Conservation (phyloP, 2,888 invertebrate genomes). For the Crematogaster levior region DNA sequence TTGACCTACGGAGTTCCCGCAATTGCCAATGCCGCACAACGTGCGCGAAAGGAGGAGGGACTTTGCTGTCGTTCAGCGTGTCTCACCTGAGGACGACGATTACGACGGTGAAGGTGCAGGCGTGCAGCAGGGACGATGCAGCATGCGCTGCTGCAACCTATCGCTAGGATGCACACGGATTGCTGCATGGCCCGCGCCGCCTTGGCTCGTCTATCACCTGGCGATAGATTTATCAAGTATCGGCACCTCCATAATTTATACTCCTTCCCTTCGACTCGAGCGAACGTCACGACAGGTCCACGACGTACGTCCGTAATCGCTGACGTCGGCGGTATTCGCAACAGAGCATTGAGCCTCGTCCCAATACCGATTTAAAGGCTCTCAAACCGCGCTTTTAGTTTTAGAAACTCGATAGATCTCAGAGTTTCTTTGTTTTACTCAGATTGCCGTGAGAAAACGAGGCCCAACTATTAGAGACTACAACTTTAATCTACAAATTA, state of each 20-base stretch:
- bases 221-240: constrained; percentile 83
- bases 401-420: not conserved
- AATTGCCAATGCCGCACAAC: constrained; percentile 56
- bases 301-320: constrained; percentile 66
- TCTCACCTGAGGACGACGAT: constrained; percentile 69
- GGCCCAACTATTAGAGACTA: not conserved
- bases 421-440: not conserved
- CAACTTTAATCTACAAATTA: not conserved
- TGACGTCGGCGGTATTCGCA: constrained; percentile 32
- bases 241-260: constrained; percentile 81
- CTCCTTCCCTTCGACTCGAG: constrained; percentile 68
- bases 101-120: constrained; percentile 72
- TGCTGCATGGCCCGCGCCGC: constrained; percentile 58
- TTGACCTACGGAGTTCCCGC: constrained; percentile 47
- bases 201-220: constrained; percentile 81
- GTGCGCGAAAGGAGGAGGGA: constrained; percentile 44
- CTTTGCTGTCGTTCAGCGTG: constrained; percentile 61
- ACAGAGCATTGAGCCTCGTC: constrained; percentile 7
- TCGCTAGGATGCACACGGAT: constrained; percentile 48
- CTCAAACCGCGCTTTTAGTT: not conserved
- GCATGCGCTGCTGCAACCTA: constrained; percentile 53
- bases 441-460: not conserved
- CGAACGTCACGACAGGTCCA: constrained; percentile 60
- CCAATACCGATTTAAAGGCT: constrained; percentile 25
- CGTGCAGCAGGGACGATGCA: constrained; percentile 53